phyloP scores from a whole-genome alignment of 2,888 invertebrate species.

The Drosophila neonasuta region DNA sequence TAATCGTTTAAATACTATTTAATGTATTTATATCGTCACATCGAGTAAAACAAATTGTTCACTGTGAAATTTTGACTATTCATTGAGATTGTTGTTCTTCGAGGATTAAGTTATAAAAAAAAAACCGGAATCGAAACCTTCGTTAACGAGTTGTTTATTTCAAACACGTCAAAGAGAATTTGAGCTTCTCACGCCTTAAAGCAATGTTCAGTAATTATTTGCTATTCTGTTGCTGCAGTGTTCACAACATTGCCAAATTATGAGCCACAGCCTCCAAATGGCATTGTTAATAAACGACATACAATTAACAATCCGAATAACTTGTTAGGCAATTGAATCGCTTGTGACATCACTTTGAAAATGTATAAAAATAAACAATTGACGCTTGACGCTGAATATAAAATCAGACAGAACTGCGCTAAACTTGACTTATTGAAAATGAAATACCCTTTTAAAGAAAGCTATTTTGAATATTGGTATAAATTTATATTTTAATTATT shows the following conservation, averaged over 20 bases:
- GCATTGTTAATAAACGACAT: slow-evolving; percentile 52
- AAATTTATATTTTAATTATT: not conserved
- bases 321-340: slow-evolving; percentile 57
- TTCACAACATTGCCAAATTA: slow-evolving; percentile 14
- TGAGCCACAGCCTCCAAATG: slow-evolving; percentile 9
- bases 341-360: slow-evolving; percentile 74
- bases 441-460: not conserved
- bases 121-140: too few species aligned
- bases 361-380: slow-evolving; percentile 71
- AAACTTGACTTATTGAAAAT: not conserved
- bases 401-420: slow-evolving; percentile 27
- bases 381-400: slow-evolving; percentile 28
- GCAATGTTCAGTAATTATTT: slow-evolving; percentile 6
- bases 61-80: not conserved
- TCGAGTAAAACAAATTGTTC: slow-evolving; percentile 36
- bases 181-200: slow-evolving; percentile 42
- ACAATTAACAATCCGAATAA: slow-evolving; percentile 31
- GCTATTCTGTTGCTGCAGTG: not conserved
- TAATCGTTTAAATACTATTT: slow-evolving; percentile 30
- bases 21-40: slow-evolving; percentile 28
- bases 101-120: too few species aligned
- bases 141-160: too few species aligned
- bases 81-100: not conserved
- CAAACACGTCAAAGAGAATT: too few species aligned
- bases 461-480: not conserved